phyloP scores from a whole-genome alignment of 1,140 invertebrate species.

The Lucilia sericata region DNA sequence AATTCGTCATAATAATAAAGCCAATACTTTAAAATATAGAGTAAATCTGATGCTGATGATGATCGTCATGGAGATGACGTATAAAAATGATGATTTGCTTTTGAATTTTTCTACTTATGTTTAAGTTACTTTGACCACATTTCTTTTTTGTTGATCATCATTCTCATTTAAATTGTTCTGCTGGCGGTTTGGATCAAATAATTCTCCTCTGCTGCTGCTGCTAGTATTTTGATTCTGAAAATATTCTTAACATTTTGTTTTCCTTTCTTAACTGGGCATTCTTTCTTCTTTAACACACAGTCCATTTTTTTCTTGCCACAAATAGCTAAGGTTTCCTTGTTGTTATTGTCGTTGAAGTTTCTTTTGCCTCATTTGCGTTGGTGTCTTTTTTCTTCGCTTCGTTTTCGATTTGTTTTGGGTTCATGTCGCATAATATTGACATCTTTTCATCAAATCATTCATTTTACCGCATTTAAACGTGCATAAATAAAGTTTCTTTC shows the following conservation, averaged over 20 bases:
- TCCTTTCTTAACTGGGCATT: neutral
- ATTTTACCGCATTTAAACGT: constrained; percentile 63
- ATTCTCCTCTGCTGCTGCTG: neutral
- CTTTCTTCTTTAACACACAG: constrained; percentile 27
- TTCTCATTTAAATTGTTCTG: constrained; percentile 42
- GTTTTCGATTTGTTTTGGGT: constrained; percentile 26
- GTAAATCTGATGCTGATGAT: neutral
- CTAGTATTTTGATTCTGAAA: constrained; percentile 7
- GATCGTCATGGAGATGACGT: constrained; percentile 24
- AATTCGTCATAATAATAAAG: neutral
- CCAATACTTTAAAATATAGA: neutral
- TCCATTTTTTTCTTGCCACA: neutral
- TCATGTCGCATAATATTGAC: constrained; percentile 54
- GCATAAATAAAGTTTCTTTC: constrained; percentile 31
- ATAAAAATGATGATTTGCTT: constrained; percentile 35
- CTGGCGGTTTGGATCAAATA: constrained; percentile 55
- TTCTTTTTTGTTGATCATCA: neutral
- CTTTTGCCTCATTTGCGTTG: constrained; percentile 33
- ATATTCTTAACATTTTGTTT: neutral
- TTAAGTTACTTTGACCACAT: neutral
- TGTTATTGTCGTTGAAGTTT: neutral
- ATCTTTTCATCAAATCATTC: constrained; percentile 68
- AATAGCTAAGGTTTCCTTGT: neutral
- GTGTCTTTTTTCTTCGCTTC: constrained; percentile 35
- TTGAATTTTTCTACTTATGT: neutral